Evolutionary conservation across 1,140 invertebrate species (phyloP), one percentile per base, ranked within the genome.

Genomic region (Danaus melanippus): DNA sequence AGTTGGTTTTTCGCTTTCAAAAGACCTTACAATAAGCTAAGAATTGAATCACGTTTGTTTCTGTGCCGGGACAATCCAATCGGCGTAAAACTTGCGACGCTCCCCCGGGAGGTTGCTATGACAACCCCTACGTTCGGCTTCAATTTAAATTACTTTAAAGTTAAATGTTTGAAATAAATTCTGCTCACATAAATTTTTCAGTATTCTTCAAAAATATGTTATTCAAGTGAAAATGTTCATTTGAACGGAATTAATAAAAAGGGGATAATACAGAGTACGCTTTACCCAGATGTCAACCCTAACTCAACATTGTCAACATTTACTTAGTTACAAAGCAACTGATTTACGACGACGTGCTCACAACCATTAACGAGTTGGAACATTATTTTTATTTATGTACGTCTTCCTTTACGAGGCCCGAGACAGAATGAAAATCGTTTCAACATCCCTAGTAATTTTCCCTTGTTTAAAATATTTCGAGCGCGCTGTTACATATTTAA

Each of bases 21-120:
- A 32, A 32, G 21, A 32, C 21, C 21, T 32, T 49, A 49, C 47
- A 51, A 50, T 55, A 50, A 32, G 49, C 12, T 45, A 60, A 44
- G 53, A 55, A 60, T 55, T 53, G 53, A 60, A 60, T 60, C 53
- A 46, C 58, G 47, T 60, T 60, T 55, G 58, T 53, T 54, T 60
- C 58, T 52, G 48, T 39, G 47, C 41, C 57, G 12, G 58, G 53
- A 55, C 52, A 53, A 60, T 60, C 58, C 58, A 55, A 60, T 60
- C 48, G 55, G 42, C 49, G 47, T 55, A 60, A 60, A 54, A 60
- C 48, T 60, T 48, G 43, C 39, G 44, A 41, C 32, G 15, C 10
- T 53, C 58, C 58, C 58, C 17, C 10, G 58, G 58, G 58, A 50
- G 21, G 46, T 59, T 50, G 48, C 9, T 44, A 60, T 55, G 48